phyloP scores from a whole-genome alignment of 2,888 invertebrate species.

The Rotaria sp. region DNA sequence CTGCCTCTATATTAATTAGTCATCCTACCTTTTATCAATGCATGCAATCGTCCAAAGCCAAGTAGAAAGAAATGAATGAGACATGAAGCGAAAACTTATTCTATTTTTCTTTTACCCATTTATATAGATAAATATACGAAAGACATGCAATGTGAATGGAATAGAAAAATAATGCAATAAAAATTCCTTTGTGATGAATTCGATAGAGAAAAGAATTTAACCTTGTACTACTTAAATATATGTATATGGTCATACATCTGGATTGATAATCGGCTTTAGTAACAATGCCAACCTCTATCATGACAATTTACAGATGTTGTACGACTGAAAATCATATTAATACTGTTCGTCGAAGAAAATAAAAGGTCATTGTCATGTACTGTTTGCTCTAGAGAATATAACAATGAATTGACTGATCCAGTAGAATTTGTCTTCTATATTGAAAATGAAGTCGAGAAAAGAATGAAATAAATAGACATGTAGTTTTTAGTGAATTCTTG shows the following conservation, averaged over 20 bases:
- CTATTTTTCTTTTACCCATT: background rate
- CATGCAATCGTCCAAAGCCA: background rate
- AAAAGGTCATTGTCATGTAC: background rate
- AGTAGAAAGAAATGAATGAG: background rate
- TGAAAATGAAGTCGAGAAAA: background rate
- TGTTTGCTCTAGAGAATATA: slow-evolving; percentile 4
- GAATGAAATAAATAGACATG: background rate
- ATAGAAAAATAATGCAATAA: background rate
- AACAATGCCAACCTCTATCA: background rate
- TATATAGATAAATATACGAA: too few relatives aligned
- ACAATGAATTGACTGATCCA: background rate
- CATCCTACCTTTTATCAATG: background rate
- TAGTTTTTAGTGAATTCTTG: background rate
- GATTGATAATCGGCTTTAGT: background rate
- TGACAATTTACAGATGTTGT: background rate
- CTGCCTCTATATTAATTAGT: background rate
- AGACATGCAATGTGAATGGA: background rate
- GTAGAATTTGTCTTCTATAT: background rate
- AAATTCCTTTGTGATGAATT: background rate
- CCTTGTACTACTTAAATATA: background rate
- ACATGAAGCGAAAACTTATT: background rate
- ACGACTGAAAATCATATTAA: background rate
- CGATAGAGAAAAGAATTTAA: background rate
- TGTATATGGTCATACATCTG: background rate
- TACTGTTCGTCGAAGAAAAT: background rate